phyloP scores from a whole-genome alignment of 2,888 invertebrate genomes.

The Zaprionus obscuricornis region DNA sequence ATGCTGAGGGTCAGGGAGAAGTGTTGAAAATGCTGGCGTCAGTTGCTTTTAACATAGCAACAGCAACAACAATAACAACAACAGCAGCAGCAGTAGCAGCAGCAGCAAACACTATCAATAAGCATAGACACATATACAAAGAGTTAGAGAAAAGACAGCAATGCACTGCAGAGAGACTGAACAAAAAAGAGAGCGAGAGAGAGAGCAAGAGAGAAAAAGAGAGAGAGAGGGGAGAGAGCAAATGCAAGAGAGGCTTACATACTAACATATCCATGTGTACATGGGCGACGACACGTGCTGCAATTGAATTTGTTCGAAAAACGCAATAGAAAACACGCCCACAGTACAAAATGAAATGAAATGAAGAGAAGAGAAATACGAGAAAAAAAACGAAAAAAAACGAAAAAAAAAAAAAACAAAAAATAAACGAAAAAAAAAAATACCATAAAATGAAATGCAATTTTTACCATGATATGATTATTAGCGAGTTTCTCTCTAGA shows the following conservation, averaged over 20 bases:
- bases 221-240: conserved; percentile 11
- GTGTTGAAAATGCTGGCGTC: conserved; percentile 67
- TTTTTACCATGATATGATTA: no score
- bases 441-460: no score
- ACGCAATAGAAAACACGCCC: conserved; percentile 74
- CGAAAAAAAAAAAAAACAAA: conserved; percentile 12
- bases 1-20: no score
- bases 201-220: neutral
- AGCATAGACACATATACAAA: conserved; percentile 18
- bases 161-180: no score
- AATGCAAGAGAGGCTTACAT: no score
- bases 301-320: conserved; percentile 76
- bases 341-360: conserved; percentile 35
- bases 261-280: conserved; percentile 50
- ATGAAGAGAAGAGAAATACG: no score
- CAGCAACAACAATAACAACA: conserved; percentile 23
- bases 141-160: no score
- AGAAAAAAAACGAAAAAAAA: no score
- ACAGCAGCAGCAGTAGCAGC: conserved; percentile 28
- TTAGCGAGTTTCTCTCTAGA: no score
- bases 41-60: conserved; percentile 68
- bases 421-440: conserved; percentile 11
- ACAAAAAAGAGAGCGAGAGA: neutral
- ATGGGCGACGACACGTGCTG: conserved; percentile 70
- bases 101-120: conserved; percentile 37